Evolutionary conservation across 2,113 vertebrate species (phyloP), one percentile per base, ranked within the genome.

Genomic region (Apeltes quadracus): DNA sequence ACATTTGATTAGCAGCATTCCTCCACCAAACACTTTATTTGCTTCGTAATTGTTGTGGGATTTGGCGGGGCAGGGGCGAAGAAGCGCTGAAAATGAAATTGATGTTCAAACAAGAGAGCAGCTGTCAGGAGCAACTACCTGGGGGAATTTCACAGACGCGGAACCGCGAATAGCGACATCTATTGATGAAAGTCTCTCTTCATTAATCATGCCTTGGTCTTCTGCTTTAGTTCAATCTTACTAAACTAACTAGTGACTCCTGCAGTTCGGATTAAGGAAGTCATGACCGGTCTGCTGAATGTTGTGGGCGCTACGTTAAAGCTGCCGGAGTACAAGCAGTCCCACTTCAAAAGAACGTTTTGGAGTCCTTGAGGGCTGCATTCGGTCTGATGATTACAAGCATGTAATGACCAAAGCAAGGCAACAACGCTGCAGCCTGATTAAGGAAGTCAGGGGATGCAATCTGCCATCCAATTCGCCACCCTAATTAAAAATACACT

Each of bases 61-160:
- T 86, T 90, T 83, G 58, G 54, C 59, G 75, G 75, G 65, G 69
- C 82, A 12, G 75, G 64, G 72, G 81, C 58, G 76, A 84, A 87
- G 70, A 61, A 79, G 80, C 9, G 25, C 75, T 63, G 82, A 70
- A 90, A 88, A 90, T 91, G 83, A 90, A 92, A 89, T 72, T 83
- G 77, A 87, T 89, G 88, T 85, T 89, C 83, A 83, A 88, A 87
- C 86, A 89, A 82, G 78, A 82, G 79, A 84, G 79, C 87, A 84
- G 82, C 85, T 90, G 86, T 85, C 85, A 82, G 75, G 75, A 63
- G 54, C 79, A 67, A 71, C 81, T 84, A 86, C 81, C 82, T 73
- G 72, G 77, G 72, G 76, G 61, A 27, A 23, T 72, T 75, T 57
- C 53, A 48, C 18, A 0, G 27, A 57, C 38, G 68, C 67, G 61